phyloP scores from a whole-genome alignment of 2,113 vertebrate species.

The Anolis sagrei region DNA sequence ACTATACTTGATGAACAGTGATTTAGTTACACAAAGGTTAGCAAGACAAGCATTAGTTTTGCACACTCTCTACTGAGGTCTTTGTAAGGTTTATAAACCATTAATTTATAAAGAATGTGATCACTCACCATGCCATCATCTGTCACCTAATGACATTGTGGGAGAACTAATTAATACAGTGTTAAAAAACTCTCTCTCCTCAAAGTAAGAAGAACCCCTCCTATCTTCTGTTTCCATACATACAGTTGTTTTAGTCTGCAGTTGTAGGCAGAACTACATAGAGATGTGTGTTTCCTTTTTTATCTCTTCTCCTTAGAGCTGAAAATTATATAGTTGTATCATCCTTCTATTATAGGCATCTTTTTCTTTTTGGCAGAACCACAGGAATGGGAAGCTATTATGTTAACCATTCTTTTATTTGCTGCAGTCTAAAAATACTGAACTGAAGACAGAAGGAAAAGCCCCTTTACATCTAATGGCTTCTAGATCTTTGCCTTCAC shows the following conservation, averaged over 20 bases:
- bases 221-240: neutral
- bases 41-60: neutral
- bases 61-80: neutral
- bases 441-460: neutral
- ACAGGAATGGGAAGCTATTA: slow-evolving; percentile 2
- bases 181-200: neutral
- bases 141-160: neutral
- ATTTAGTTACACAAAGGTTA: neutral
- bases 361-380: neutral
- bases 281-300: neutral
- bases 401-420: slow-evolving; percentile 14
- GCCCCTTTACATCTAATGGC: slow-evolving; percentile 6
- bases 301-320: slow-evolving; percentile 9
- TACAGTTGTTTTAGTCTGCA: neutral
- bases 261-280: neutral
- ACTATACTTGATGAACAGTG: neutral
- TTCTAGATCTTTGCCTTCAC: neutral
- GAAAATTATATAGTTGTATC: neutral
- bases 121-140: neutral
- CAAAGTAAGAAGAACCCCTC: neutral
- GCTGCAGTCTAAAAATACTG: neutral
- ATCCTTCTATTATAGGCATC: neutral
- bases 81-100: neutral
- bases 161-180: neutral
- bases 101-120: neutral